Evolutionary conservation across 1,140 invertebrate species (phyloP), one percentile per base, ranked within the genome.

Genomic region (Aphidius ervi): DNA sequence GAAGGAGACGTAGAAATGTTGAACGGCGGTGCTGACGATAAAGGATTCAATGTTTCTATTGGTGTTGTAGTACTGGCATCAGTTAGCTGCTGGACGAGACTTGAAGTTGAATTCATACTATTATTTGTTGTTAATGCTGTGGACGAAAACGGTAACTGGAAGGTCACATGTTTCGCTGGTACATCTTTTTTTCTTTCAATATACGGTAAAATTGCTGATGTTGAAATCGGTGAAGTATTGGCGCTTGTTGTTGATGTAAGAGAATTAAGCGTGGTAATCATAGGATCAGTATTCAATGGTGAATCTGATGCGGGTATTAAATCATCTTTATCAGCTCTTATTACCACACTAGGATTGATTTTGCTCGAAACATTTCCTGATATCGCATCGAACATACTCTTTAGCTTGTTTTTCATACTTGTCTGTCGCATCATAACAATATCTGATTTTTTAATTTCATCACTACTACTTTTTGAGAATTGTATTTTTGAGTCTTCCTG

Each of bases 371-470:
- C 70, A 73, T 78, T 79, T 6, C 77, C 78, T n/a, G 77, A 77
- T 65, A 79, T 77, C 1, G 77, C 77, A 66, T 79, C 73, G 39
- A 79, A 79, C 77, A 81, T 79, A 53, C 74, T 79, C 47, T 78
- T 75, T 5, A 79, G 63, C 50, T 75, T 73, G 0, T 71, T 65
- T 37, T 73, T 73, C 77, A 79, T 78, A 57, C 74, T 79, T 1
- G 70, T 78, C 64, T 78, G 70, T 20, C 77, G 70, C 77, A 78
- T 79, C 40, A 73, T 70, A 8, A 72, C 59, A 43, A 80, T 76
- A 53, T 79, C 78, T 40, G 73, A 72, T 47, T 72, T 79, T 48
- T 71, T 72, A 37, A 79, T 80, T 65, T 80, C 78, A 57, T 79
- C 75, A 6, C 66, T 67, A 16, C 74, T 73, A 46, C 74, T 67